Evolutionary conservation across 2,888 invertebrate genomes (phyloP), one percentile per base, ranked within the genome.

Genomic region (Ditula angustiorana): DNA sequence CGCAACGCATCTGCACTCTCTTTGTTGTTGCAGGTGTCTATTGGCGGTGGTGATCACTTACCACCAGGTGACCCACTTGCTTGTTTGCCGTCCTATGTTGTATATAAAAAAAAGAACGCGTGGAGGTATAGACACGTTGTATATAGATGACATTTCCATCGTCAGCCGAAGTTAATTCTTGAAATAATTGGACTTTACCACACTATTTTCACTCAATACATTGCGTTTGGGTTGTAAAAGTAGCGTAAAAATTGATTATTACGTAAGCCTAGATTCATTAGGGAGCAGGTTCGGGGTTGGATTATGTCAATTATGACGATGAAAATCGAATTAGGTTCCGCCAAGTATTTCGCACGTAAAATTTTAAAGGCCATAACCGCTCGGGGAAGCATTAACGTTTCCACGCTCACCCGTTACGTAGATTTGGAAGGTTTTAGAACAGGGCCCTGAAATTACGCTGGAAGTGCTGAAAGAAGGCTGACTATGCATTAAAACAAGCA

Each of bases 401-500:
- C 3, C 23, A 4, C n/a, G 33, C 1, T 21, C 4, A 19, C 10
- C 41, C 10, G 41, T 41, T 41, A 19, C 41, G 41, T 41, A 41
- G 19, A 19, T 41, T 41, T 19, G 16, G n/a, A 41, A 19, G 41
- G 19, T 41, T 41, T 19, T 19, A 41, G 41, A 19, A 41, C 19
- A 41, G 41, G n/a, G n/a, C n/a, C n/a, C 41, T 41, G 41, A 8
- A 41, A 41, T 41, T 41, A 41, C 41, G 35, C 13, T 19, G 37
- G 16, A 10, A 41, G 41, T 41, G 41, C 41, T 41, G 19, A 41
- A 41, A 41, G 41, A 41, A 19, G 16, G 41, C 19, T 41, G 41
- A 41, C 41, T 19, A 41, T 19, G 87, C 86, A 53, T 57, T 61
- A 7, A 76, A 77, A 50, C 41, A 7, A 37, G 16, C 37, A 37